These are phyloP conservation scores for Drosophila differens DNA, from an alignment of 2,888 invertebrate species.

Conservation along the genomic window DNA sequence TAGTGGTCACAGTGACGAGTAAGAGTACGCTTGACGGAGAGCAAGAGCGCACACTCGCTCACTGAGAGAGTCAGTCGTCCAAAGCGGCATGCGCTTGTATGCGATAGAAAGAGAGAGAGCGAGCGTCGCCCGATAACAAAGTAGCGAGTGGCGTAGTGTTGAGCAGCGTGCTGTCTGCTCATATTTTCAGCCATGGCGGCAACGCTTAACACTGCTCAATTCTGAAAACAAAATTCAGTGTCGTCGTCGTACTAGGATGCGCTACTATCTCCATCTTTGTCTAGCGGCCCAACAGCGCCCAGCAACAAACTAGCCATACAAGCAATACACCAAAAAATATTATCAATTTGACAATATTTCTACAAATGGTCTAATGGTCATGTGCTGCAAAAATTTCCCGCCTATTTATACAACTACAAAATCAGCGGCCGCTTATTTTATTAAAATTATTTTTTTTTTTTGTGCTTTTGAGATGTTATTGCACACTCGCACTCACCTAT, in stretches of 20 bases:
- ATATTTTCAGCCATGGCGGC: constrained; percentile 43
- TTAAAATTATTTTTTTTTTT: constrained; percentile 42
- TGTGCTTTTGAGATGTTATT: constrained; percentile 50
- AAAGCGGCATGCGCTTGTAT: constrained; percentile 35
- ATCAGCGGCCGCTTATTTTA: constrained; percentile 18
- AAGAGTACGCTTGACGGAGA: constrained; percentile 28
- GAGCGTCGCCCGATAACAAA: constrained; percentile 59
- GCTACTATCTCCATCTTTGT: constrained; percentile 53
- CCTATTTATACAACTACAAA: not conserved
- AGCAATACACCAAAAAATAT: constrained; percentile 7
- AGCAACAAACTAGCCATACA: constrained; percentile 1
- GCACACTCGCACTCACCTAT: constrained; percentile 37
- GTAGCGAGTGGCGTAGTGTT: constrained; percentile 55
- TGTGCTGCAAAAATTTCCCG: not conserved
- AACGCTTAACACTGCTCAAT: constrained; percentile 27
- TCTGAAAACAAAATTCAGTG: constrained; percentile 37
- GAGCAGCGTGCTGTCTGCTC: constrained; percentile 33
- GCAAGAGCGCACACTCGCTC: constrained; percentile 47
- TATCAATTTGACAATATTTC: not conserved
- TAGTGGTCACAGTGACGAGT: constrained; percentile 47
- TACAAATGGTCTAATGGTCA: not conserved
- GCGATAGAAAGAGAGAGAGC: constrained; percentile 23
- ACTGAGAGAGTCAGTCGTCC: constrained; percentile 49
- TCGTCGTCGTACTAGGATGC: constrained; percentile 27
- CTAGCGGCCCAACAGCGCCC: constrained; percentile 21